Percentiles rank a stretch among this genome's conserved stretches.
phyloP scores from a whole-genome alignment of 2,113 vertebrate genomes.

The Anguilla rostrata region DNA sequence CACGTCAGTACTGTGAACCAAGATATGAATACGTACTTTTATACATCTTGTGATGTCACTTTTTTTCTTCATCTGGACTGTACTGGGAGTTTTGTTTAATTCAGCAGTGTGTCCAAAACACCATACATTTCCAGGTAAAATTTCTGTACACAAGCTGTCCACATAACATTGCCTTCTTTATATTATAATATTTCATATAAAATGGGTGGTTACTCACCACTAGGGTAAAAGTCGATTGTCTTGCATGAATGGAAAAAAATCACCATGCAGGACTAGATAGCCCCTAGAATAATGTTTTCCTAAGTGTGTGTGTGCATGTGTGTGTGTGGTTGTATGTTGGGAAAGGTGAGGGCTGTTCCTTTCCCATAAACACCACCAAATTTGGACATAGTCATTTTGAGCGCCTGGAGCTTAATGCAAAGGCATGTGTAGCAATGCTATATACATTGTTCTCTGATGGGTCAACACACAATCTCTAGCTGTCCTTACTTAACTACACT shows the following conservation, averaged over 20 bases:
- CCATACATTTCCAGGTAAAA: no score
- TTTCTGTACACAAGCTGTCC: no score
- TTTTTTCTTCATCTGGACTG: not conserved
- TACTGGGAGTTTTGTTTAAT: not conserved
- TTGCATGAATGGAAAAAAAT: not conserved
- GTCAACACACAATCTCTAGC: not conserved
- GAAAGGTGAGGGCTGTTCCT: not conserved
- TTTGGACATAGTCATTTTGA: not conserved
- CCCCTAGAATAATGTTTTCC: not conserved
- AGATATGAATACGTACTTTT: not conserved
- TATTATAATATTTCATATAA: no score
- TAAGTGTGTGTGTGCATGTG: not conserved
- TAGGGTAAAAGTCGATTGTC: no score
- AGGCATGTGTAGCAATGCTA: not conserved
- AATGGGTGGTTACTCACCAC: not conserved
- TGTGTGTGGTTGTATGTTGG: not conserved
- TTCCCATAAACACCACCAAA: not conserved
- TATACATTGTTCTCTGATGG: not conserved
- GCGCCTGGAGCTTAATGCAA: not conserved
- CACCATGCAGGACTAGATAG: not conserved
- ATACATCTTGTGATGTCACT: not conserved
- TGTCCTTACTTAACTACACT: conserved; percentile 13
- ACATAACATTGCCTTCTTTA: no score
- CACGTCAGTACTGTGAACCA: not conserved
- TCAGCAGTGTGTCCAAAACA: not conserved